These are phyloP conservation scores for Aporophyla lueneburgensis DNA, from an alignment of 2,888 invertebrate genomes.

Conservation along the genomic window DNA sequence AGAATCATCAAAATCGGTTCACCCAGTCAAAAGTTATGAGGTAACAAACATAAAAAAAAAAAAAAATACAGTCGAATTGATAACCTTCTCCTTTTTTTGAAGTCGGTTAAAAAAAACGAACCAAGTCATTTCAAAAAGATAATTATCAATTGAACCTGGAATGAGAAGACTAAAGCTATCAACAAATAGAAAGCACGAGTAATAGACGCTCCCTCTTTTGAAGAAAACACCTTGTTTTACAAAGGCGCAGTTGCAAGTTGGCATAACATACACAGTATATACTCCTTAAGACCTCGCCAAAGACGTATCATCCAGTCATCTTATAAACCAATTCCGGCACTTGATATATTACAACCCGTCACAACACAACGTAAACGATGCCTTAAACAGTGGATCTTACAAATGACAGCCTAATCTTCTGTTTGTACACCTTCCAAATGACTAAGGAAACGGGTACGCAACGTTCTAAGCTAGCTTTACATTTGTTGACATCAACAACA, in stretches of 20 bases:
- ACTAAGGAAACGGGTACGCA: conserved; percentile 23
- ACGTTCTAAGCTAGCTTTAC: conserved; percentile 37
- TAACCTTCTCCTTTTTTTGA: too few species aligned
- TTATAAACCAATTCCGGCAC: conserved; percentile 35
- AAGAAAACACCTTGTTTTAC: neutral
- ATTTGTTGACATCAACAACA: conserved; percentile 43
- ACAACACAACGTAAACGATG: conserved; percentile 19
- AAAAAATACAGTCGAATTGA: too few species aligned
- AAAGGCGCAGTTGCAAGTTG: too few species aligned
- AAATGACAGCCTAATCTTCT: conserved; percentile 43
- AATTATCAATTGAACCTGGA: too few species aligned
- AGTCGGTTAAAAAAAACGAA: too few species aligned
- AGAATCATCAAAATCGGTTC: too few species aligned
- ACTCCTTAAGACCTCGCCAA: neutral
- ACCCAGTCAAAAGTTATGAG: too few species aligned
- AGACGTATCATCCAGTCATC: neutral
- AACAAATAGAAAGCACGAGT: too few species aligned
- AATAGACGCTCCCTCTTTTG: too few species aligned
- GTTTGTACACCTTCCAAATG: conserved; percentile 35
- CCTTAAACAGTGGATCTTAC: conserved; percentile 24
- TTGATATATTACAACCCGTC: conserved; percentile 36
- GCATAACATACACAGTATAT: neutral
- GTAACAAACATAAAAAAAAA: too few species aligned
- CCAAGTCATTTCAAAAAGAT: too few species aligned
- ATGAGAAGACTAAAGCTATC: too few species aligned